Evolutionary conservation across 2,888 invertebrate species (phyloP), one percentile per base, ranked within the genome.

Genomic region (Drosophila paramelanica): DNA sequence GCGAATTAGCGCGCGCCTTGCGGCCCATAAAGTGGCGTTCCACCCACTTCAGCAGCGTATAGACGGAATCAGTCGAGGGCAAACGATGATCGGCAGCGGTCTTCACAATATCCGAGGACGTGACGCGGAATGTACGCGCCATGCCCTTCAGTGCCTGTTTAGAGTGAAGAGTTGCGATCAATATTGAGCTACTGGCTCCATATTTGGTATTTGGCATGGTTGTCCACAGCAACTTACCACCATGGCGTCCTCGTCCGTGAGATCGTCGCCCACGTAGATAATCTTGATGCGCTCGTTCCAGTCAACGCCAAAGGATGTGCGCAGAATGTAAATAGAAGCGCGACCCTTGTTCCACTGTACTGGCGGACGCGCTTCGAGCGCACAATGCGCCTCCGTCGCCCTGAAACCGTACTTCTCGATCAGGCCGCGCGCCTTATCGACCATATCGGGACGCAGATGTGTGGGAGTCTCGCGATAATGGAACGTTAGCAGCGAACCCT

Each of bases 231-330:
- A 67, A 88, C 90, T 83, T 92, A 97, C 97, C 95, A 95, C 94
- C 96, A 97, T 97, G 43, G 97, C 97, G 90, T 97, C 97, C 92
- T 97, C 97, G 90, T 97, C 97, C 0, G 97, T 97, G 55, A 94
- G 94, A 93, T 97, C 97, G 91, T 97, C 97, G 75, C 97, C 97
- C 47, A 96, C 97, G 88, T 97, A 97, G 82, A 97, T 97, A 77
- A 97, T 97, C 86, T 97, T 94, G 81, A 97, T 96, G 66, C 97
- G 94, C 90, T 97, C 97, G 89, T 96, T 96, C 97, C 97, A 98
- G 91, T 98, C 97, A 20, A 97, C 94, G 1, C 97, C 98, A 89
- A 97, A 98, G 0, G 97, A 97, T 3, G 97, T 97, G 68, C 97
- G 94, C 68, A 98, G 92, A 81, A 98, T 98, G 91, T 98, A 97